Evolutionary conservation across 2,888 invertebrate species (phyloP).

Genomic region (Tuta absoluta): DNA sequence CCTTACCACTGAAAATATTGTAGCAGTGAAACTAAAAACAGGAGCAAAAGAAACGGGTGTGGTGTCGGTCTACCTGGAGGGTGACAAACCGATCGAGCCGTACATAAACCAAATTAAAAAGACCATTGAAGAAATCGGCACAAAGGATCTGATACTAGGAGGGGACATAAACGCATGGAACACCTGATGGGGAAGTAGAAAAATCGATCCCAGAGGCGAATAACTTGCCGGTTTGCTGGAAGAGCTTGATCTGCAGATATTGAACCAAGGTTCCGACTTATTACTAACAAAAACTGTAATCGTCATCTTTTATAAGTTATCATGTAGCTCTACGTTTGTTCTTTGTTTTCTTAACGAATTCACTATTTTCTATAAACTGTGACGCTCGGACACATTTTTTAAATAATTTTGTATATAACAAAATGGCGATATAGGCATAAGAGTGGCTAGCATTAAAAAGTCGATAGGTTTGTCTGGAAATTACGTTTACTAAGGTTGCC

Average conservation of each 20-base stretch:
- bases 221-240: slow-evolving; percentile 22
- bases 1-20: slow-evolving; percentile 12
- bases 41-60: slow-evolving; percentile 4
- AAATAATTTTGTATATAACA: no score
- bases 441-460: no score
- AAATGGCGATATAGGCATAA: no score
- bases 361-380: no score
- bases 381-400: no score
- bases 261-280: slow-evolving; percentile 16
- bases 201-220: slow-evolving; percentile 31
- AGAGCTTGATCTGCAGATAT: slow-evolving; percentile 26
- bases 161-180: slow-evolving; percentile 38
- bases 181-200: slow-evolving; percentile 35
- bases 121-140: not conserved
- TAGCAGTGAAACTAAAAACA: not conserved
- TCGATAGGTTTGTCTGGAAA: no score
- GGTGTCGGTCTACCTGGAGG: slow-evolving; percentile 27
- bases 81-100: slow-evolving; percentile 20
- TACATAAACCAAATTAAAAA: slow-evolving; percentile 20
- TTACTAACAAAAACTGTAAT: no score
- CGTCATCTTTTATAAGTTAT: no score
- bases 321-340: no score
- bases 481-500: no score
- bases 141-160: slow-evolving; percentile 29
- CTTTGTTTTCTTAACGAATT: no score